Conservation (phyloP, 2,113 vertebrate species). For the Passer montanus region DNA sequence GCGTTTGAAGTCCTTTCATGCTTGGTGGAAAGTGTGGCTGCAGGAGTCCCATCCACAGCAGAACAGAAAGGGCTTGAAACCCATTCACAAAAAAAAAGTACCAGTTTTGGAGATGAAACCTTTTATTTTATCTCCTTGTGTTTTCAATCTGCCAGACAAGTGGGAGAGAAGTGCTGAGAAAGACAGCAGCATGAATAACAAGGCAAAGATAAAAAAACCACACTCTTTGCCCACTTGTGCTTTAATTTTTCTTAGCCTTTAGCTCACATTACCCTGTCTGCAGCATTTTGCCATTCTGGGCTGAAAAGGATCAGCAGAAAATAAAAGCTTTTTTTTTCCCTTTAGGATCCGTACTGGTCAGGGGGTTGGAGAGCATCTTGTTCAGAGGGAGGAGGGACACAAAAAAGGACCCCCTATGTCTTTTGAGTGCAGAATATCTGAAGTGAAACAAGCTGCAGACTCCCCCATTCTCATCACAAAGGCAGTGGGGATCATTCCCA, state of each 20-base stretch:
- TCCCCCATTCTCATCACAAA: background rate
- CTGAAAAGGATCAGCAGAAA: slow-evolving; percentile 6
- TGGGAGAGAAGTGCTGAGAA: slow-evolving; percentile 32
- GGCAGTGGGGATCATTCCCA: background rate
- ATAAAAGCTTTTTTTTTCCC: background rate
- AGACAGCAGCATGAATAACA: background rate
- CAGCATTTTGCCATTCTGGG: background rate
- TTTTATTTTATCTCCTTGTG: slow-evolving; percentile 30
- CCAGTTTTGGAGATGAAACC: background rate
- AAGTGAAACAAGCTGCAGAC: background rate
- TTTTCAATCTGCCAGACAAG: slow-evolving; percentile 43
- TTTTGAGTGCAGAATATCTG: background rate
- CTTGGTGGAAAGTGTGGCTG: slow-evolving; percentile 4
- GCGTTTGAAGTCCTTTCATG: background rate
- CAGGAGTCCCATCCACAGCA: slow-evolving; percentile 4
- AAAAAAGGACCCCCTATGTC: background rate
- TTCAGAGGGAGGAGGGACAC: background rate
- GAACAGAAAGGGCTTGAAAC: slow-evolving; percentile 5
- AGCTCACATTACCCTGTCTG: background rate
- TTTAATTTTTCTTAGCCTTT: slow-evolving; percentile 34
- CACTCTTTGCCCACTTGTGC: background rate
- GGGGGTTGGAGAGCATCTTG: background rate
- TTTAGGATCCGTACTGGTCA: background rate
- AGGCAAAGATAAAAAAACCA: slow-evolving; percentile 42
- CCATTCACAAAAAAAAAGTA: background rate